Evolutionary conservation across 2,888 invertebrate species (phyloP).

Genomic region (Apodemia hepburni): DNA sequence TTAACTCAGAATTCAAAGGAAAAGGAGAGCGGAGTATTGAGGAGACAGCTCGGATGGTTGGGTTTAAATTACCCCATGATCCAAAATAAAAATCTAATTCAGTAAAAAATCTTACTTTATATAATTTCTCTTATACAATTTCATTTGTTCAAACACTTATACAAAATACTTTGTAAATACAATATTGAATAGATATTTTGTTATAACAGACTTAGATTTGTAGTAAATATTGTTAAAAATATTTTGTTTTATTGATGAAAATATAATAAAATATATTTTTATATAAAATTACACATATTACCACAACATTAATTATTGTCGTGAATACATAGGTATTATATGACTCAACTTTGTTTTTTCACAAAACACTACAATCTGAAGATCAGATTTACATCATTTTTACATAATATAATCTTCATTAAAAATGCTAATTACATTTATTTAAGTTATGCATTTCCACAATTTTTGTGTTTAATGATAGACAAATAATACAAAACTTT

Average conservation of each 20-base stretch:
- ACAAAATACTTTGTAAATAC: slow-evolving; percentile 8
- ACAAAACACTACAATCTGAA: no score
- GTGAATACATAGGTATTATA: no score
- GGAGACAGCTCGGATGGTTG: slow-evolving; percentile 91
- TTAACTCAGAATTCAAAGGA: slow-evolving; percentile 87
- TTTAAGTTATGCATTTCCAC: no score
- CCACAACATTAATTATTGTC: no score
- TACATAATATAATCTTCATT: no score
- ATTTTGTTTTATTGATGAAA: background rate
- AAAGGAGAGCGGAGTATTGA: slow-evolving; percentile 87
- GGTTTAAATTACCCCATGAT: slow-evolving; percentile 91
- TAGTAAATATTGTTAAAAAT: background rate
- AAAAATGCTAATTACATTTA: no score
- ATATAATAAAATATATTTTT: no score
- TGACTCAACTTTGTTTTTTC: no score
- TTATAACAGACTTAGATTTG: slow-evolving; percentile 13
- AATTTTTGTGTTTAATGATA: no score
- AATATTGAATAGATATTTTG: background rate
- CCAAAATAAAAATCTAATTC: slow-evolving; percentile 67
- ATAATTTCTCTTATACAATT: background rate
- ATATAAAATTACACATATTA: no score
- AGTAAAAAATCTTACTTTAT: slow-evolving; percentile 17
- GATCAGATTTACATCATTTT: no score
- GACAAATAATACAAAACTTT: no score
- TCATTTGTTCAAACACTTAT: background rate